Evolutionary conservation across 2,113 vertebrate genomes (phyloP), one percentile per base, ranked within the genome.

Genomic region (Seriola rivoliana): DNA sequence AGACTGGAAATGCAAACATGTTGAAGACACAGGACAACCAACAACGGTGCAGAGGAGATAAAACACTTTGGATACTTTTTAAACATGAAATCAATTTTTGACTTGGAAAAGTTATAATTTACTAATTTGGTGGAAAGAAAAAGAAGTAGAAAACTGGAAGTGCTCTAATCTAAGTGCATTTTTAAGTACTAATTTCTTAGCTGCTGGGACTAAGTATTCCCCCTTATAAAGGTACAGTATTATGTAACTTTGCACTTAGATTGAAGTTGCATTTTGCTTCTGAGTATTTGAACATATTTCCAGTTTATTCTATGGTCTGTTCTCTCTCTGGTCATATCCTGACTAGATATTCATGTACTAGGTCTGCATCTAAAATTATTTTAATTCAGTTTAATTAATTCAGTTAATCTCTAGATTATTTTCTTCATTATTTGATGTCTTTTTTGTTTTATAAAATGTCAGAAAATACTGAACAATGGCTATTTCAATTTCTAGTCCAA

Each of bases 11-110:
- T 52, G 66, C 34, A 55, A 48, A 62, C 59, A 64, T 29, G 19
- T 25, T 16, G 54, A 42, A 13, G n/a, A 80, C 69, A 75, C 38
- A 38, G 40, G 69, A 58, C 14, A 62, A 38, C 25, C 48, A 66
- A 11, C n/a, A 36, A 78, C 14, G 44, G 75, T 17, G 52, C n/a
- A 65, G 57, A 54, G 50, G 32, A 71, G 25, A 78, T 57, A 0
- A 50, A 59, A 77, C 25, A 25, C 36, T 16, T 59, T 44, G 42
- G 19, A 40, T 46, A 10, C 1, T 71, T 81, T 85, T 44, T 11
- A 36, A 34, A 4, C 8, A 23, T 68, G 1, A 67, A n/a, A 67
- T 62, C 1, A 17, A 54, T 69, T 54, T 16, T 58, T 13, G 19
- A 48, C 5, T 5, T 57, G 3, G 23, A 54, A 50, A 73, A 46